Conservation (phyloP, 2,113 vertebrate species). For the Oncorhynchus keta region DNA sequence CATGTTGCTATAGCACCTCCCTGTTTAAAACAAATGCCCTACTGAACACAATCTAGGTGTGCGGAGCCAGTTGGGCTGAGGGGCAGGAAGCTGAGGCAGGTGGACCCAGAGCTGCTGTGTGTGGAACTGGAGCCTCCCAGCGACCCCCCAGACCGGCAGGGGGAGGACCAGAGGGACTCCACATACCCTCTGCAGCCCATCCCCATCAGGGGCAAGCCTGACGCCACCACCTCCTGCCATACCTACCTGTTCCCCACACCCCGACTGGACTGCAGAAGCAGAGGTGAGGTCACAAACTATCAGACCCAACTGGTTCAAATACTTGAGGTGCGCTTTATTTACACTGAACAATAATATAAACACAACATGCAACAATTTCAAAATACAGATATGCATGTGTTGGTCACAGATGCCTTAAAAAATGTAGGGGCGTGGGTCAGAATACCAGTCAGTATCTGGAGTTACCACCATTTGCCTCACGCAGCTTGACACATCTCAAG, state of each 20-base stretch:
- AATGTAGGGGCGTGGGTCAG: too few relatives aligned
- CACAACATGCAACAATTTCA: too few relatives aligned
- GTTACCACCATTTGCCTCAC: too few relatives aligned
- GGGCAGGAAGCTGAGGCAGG: constrained; percentile 81
- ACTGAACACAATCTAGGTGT: constrained; percentile 64
- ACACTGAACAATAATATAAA: too few relatives aligned
- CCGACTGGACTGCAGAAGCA: constrained; percentile 85
- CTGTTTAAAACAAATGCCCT: too few relatives aligned
- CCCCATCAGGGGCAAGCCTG: constrained; percentile 66
- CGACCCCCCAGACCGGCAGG: neutral
- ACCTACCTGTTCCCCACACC: constrained; percentile 84
- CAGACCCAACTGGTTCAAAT: too few relatives aligned
- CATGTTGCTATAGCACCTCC: too few relatives aligned
- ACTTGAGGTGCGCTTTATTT: too few relatives aligned
- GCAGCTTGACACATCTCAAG: too few relatives aligned
- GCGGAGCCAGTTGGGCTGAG: constrained; percentile 74
- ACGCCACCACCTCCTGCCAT: constrained; percentile 82
- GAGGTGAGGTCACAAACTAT: constrained; percentile 76
- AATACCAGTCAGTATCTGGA: too few relatives aligned
- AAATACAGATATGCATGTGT: too few relatives aligned
- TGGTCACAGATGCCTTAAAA: too few relatives aligned
- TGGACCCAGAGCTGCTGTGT: constrained; percentile 82
- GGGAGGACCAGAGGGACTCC: constrained; percentile 26
- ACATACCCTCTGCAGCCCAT: constrained; percentile 43
- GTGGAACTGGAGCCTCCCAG: constrained; percentile 40